Conservation (phyloP, 2,888 invertebrate species). For the Drosophila quasianomalipes region DNA sequence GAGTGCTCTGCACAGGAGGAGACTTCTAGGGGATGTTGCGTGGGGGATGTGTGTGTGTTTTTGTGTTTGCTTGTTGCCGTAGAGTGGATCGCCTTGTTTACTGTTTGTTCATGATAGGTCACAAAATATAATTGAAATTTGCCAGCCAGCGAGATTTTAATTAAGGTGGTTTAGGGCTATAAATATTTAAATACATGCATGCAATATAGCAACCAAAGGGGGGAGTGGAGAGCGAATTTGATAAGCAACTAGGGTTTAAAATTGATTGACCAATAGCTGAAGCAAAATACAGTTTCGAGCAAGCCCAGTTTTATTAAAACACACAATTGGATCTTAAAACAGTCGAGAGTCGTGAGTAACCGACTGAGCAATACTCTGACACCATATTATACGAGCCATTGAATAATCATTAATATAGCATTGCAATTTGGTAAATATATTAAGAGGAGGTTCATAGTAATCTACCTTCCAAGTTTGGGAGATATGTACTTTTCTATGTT, state of each 20-base stretch:
- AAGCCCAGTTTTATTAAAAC: background rate
- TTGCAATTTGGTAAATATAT: background rate
- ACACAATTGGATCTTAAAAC: background rate
- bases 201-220: background rate
- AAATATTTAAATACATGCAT: constrained; percentile 6
- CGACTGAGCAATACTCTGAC: background rate
- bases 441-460: background rate
- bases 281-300: background rate
- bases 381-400: background rate
- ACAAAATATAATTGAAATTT: constrained; percentile 73
- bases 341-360: background rate
- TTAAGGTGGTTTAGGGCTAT: constrained; percentile 43
- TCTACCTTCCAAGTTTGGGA: background rate
- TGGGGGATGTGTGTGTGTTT: background rate
- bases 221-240: background rate
- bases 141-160: constrained; percentile 61
- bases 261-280: background rate
- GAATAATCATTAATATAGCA: background rate
- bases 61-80: background rate
- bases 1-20: background rate
- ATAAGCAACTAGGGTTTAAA: background rate
- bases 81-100: constrained; percentile 58
- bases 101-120: constrained; percentile 74
- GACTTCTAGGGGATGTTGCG: background rate
- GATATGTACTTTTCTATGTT: too few relatives aligned